A percentile compares a stretch with the other conserved stretches of the same genome.
Conservation (phyloP, 2,888 invertebrate genomes). For the Cantharis rustica region DNA sequence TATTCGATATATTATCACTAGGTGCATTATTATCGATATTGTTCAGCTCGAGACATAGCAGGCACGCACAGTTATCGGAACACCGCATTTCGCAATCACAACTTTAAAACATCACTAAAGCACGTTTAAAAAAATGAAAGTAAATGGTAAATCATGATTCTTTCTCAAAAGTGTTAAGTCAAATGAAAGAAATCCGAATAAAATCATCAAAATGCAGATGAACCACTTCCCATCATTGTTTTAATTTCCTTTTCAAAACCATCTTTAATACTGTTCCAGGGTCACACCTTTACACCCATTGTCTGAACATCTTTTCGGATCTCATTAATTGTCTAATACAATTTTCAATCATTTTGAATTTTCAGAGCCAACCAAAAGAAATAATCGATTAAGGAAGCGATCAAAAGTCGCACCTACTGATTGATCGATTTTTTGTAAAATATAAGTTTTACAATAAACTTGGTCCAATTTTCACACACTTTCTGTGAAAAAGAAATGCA, state of each 20-base stretch:
- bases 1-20: constrained; percentile 51
- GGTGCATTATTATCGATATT: constrained; percentile 62
- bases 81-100: constrained; percentile 63
- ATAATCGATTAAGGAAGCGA: background rate
- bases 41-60: constrained; percentile 74
- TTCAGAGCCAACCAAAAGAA: background rate
- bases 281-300: constrained; percentile 7
- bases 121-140: constrained; percentile 14
- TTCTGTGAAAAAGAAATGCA: constrained; percentile 17
- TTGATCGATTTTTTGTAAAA: background rate
- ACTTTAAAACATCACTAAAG: background rate
- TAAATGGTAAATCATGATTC: constrained; percentile 5
- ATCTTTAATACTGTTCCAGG: constrained; percentile 20
- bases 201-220: constrained; percentile 42
- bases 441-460: background rate
- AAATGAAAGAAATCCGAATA: constrained; percentile 37
- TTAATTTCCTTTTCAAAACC: constrained; percentile 45
- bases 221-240: constrained; percentile 54
- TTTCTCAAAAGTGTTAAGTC: constrained; percentile 12
- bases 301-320: background rate
- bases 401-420: background rate
- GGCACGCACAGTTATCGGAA: constrained; percentile 74
- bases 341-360: background rate
- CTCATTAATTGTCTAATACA: background rate
- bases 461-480: background rate